phyloP scores from a whole-genome alignment of 2,797 vertebrate genomes.

The Lepidocolaptes lacrymiger region DNA sequence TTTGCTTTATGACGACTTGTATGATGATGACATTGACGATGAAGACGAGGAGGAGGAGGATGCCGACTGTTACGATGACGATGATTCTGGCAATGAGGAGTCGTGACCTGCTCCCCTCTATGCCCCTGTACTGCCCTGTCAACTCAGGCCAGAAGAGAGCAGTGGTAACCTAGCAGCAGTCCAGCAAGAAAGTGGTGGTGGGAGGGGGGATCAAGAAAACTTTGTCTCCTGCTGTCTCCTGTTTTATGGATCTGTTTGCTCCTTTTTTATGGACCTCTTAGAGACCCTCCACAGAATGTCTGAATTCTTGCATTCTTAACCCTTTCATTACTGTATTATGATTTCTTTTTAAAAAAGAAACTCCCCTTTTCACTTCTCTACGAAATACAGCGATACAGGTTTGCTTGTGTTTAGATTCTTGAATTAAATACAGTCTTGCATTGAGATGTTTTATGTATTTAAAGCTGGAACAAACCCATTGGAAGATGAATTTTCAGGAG shows the following conservation, averaged over 20 bases:
- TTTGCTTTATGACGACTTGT: conserved; percentile 97
- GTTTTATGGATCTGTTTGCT: conserved; percentile 54
- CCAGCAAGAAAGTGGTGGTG: too few relatives aligned
- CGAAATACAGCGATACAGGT: conserved; percentile 57
- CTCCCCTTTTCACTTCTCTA: background rate
- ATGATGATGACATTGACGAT: conserved; percentile 94
- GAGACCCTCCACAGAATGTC: conserved; percentile 72
- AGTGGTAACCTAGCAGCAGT: conserved; percentile 71
- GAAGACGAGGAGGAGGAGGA: conserved; percentile 94
- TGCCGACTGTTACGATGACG: conserved; percentile 94
- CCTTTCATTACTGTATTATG: conserved; percentile 75
- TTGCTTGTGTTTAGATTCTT: conserved; percentile 71
- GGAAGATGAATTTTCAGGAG: conserved; percentile 41
- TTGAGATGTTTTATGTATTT: conserved; percentile 73
- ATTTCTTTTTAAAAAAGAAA: conserved; percentile 66
- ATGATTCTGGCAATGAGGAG: conserved; percentile 98
- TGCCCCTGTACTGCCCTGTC: conserved; percentile 75
- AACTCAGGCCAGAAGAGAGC: conserved; percentile 81
- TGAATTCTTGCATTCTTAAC: conserved; percentile 76
- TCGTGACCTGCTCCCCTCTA: conserved; percentile 84
- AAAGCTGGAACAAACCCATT: conserved; percentile 64
- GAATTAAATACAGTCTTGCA: conserved; percentile 71
- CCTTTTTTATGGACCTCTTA: conserved; percentile 75
- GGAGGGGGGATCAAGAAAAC: too few relatives aligned
- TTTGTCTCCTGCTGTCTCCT: background rate